phyloP scores from a whole-genome alignment of 2,888 invertebrate species.

The Platynereis dumerilii region DNA sequence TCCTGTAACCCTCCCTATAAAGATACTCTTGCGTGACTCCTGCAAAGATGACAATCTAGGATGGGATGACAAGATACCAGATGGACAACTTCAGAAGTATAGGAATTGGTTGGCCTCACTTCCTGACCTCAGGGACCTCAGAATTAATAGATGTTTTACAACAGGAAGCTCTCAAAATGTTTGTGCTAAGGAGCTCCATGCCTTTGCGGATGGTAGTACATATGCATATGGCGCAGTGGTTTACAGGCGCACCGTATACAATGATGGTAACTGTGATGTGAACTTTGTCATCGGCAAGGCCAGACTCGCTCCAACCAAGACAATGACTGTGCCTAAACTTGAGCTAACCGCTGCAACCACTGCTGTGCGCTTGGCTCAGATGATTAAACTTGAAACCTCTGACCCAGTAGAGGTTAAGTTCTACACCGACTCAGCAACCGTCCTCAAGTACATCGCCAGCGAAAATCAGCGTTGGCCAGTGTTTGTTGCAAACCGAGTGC shows the following conservation, averaged over 20 bases:
- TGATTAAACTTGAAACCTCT: constrained; percentile 26
- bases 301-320: constrained; percentile 21
- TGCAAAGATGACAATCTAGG: constrained; percentile 28
- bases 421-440: constrained; percentile 31
- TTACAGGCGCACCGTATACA: constrained; percentile 15
- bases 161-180: too few relatives aligned
- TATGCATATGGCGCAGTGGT: constrained; percentile 26
- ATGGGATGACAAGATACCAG: constrained; percentile 41
- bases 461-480: constrained; percentile 40
- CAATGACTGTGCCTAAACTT: constrained; percentile 24
- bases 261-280: neutral
- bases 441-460: constrained; percentile 27
- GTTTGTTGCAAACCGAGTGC: constrained; percentile 43
- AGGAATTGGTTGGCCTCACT: too few relatives aligned
- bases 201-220: constrained; percentile 27
- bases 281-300: constrained; percentile 25
- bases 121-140: constrained; percentile 11
- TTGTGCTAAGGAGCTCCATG: too few relatives aligned
- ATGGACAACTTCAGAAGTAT: too few relatives aligned
- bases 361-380: constrained; percentile 16
- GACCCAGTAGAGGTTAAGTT: constrained; percentile 10
- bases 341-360: constrained; percentile 26
- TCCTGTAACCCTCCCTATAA: constrained; percentile 36
- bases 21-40: constrained; percentile 38
- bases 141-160: constrained; percentile 5